Evolutionary conservation across 1,140 invertebrate species (phyloP).

Genomic region (Hirudo medicinalis): DNA sequence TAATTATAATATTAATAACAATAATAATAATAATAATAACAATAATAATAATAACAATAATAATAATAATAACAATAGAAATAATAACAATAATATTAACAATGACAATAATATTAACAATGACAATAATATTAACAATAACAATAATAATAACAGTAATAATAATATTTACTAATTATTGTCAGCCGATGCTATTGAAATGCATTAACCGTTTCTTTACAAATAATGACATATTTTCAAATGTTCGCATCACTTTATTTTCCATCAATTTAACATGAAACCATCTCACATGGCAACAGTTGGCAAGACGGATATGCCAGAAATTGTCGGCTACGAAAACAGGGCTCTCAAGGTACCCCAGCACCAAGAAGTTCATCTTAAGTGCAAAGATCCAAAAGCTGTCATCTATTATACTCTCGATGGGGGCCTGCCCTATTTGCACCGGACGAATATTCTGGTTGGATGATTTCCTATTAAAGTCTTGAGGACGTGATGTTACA

Average conservation of each 20-base stretch:
- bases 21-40: too few species aligned
- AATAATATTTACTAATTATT: too few species aligned
- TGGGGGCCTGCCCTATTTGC: constrained; percentile 32
- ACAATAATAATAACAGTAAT: too few species aligned
- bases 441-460: constrained; percentile 15
- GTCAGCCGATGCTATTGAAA: too few species aligned
- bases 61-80: too few species aligned
- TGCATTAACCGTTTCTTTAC: not conserved
- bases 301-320: constrained; percentile 10
- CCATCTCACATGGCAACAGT: not conserved
- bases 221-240: too few species aligned
- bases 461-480: not conserved
- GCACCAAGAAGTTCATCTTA: constrained; percentile 25
- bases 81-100: too few species aligned
- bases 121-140: too few species aligned
- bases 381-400: constrained; percentile 29
- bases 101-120: too few species aligned
- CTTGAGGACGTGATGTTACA: not conserved
- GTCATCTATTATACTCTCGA: constrained; percentile 39
- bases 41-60: too few species aligned
- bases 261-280: not conserved
- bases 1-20: too few species aligned
- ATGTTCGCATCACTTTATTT: too few species aligned
- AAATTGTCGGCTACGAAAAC: constrained; percentile 24
- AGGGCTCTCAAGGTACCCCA: constrained; percentile 23